Conservation (phyloP, 2,888 invertebrate genomes). For the Amiota minor region DNA sequence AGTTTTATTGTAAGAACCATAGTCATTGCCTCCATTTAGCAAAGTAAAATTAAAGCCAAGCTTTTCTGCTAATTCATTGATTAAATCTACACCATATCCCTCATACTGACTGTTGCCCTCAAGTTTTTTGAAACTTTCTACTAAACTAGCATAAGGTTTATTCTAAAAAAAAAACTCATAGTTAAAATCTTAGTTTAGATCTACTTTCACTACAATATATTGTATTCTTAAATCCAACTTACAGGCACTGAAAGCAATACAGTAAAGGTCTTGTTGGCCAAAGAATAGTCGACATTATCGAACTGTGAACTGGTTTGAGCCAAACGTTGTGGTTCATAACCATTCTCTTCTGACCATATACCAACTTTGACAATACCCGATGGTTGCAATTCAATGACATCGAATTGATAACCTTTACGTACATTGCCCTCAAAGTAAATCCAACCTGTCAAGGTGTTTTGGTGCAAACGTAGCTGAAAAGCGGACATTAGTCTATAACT, state of each 20-base stretch:
- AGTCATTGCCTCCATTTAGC: slow-evolving; percentile 82
- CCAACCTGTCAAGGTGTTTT: slow-evolving; percentile 78
- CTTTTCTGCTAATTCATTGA: slow-evolving; percentile 83
- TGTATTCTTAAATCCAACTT: slow-evolving; percentile 34
- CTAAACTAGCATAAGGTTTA: slow-evolving; percentile 89
- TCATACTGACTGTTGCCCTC: slow-evolving; percentile 88
- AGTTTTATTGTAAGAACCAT: slow-evolving; percentile 79
- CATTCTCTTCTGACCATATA: slow-evolving; percentile 80
- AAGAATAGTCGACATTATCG: slow-evolving; percentile 76
- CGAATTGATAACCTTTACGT: slow-evolving; percentile 80
- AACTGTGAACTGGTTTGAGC: slow-evolving; percentile 72
- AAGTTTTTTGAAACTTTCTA: slow-evolving; percentile 79
- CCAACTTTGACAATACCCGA: slow-evolving; percentile 82
- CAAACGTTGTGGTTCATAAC: slow-evolving; percentile 75
- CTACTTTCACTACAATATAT: not conserved
- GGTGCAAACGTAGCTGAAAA: slow-evolving; percentile 55
- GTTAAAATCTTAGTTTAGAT: not conserved
- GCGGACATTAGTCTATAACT: not conserved
- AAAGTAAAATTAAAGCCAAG: slow-evolving; percentile 89
- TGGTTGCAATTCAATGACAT: slow-evolving; percentile 79
- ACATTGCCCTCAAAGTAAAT: slow-evolving; percentile 87
- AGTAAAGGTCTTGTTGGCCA: slow-evolving; percentile 82
- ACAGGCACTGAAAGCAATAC: slow-evolving; percentile 82
- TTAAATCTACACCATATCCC: slow-evolving; percentile 90
- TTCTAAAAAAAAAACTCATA: slow-evolving; percentile 63